Base-by-base conservation (phyloP, 2,113 vertebrate genomes). In the Chauna torquata region DNA sequence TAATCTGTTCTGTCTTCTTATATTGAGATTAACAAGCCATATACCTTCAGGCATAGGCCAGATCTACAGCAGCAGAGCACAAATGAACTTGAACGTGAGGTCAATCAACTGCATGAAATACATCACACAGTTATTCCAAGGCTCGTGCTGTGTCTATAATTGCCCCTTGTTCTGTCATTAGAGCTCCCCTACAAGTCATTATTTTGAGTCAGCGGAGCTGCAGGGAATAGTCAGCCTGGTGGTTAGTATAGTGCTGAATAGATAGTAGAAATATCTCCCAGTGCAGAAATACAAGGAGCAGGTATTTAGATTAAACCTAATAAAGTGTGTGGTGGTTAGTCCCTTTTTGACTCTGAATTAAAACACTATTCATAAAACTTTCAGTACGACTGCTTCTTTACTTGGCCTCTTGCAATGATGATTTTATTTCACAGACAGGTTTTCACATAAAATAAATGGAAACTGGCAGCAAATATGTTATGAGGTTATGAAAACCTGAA, bases 81-180 rank as follows among this genome's bases (percentile, higher is more conserved):
- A 98, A 98, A 98, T 50, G 86, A 97, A 97, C 97, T 97, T 97
- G 95, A 98, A 91, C 97, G 97, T 2, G 92, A 98, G 98, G 98
- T 98, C 98, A 98, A 97, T 98, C 97, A 98, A 86, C 95, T 97
- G 97, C 97, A 94, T 90, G 95, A 90, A 98, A 98, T 96, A 91
- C 78, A 98, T 98, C 98, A 98, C 85, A 75, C 90, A 95, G 95
- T 97, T 97, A 97, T 97, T 97, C 92, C 82, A 97, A 94, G 95
- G 82, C 92, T 96, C 96, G 38, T 23, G 95, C 97, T 98, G 98
- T 84, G 98, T 95, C 96, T 98, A 34, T 98, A 98, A 98, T 98
- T 98, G 98, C 92, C 98, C 98, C 97, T 98, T 98, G 97, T 98
- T 98, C 97, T 97, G 96, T 98, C 97, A 95, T 98, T 98, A 98